Conservation (phyloP, 2,113 vertebrate genomes). For the Mustela lutreola region DNA sequence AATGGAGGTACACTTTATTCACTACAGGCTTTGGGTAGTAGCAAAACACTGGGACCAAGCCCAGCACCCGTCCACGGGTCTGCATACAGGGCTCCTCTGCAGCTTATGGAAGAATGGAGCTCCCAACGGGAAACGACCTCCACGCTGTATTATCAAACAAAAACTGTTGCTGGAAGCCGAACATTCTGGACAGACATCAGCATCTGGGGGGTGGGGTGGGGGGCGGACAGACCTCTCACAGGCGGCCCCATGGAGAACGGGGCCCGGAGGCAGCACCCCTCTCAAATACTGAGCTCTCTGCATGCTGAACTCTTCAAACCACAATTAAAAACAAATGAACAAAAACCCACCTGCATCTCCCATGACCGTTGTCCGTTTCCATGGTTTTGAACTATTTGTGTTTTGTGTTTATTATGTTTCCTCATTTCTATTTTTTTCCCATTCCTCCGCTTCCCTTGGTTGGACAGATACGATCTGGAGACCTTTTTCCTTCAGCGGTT, state of each 20-base stretch:
- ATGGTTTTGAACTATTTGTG: neutral
- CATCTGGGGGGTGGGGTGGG: neutral
- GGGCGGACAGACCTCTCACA: neutral
- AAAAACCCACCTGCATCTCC: neutral
- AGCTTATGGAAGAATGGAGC: neutral
- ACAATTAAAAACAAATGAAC: neutral
- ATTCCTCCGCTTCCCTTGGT: neutral
- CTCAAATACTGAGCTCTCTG: neutral
- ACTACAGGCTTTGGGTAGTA: neutral
- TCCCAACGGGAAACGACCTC: neutral
- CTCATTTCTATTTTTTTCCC: neutral
- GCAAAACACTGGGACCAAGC: neutral
- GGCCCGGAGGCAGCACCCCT: accelerated
- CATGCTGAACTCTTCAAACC: neutral
- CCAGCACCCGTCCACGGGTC: accelerated
- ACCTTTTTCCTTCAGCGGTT: too few species aligned
- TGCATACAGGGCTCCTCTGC: neutral
- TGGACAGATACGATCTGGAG: accelerated
- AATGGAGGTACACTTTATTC: neutral
- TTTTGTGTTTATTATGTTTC: neutral
- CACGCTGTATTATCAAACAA: too few species aligned
- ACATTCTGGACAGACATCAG: neutral
- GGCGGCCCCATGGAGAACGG: accelerated
- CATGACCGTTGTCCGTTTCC: accelerated
- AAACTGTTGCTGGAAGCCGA: neutral